Percentiles rank a stretch among this genome's conserved stretches.
Conservation (phyloP, 2,113 vertebrate genomes). For the Murina feae region DNA sequence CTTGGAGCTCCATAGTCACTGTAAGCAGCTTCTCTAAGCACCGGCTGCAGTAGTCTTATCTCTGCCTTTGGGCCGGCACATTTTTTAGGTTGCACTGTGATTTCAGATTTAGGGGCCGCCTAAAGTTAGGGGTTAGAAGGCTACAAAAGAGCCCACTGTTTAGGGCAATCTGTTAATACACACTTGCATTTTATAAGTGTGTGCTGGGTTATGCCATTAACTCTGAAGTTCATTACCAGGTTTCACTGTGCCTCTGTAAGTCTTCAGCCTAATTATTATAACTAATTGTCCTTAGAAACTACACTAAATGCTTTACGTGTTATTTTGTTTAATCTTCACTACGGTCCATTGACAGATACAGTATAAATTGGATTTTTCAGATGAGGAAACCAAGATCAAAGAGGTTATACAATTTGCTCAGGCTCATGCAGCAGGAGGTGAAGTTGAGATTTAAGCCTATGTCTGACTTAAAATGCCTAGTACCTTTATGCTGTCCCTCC, state of each 20-base stretch:
- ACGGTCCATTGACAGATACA: background rate
- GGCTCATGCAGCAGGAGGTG: background rate
- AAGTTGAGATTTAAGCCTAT: background rate
- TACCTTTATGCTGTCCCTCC: background rate
- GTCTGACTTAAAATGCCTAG: background rate
- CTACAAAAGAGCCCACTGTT: background rate
- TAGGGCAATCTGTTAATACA: background rate
- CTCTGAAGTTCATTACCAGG: background rate
- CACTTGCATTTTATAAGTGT: background rate
- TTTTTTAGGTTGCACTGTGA: background rate
- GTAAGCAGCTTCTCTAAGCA: background rate
- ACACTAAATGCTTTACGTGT: background rate
- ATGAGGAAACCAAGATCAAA: conserved; percentile 9
- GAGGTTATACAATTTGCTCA: background rate
- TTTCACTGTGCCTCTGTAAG: background rate
- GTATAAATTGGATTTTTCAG: background rate
- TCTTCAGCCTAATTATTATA: conserved; percentile 4
- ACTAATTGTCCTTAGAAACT: background rate
- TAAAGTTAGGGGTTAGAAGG: background rate
- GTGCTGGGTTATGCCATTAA: background rate
- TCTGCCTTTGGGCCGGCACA: background rate
- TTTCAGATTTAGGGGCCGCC: background rate
- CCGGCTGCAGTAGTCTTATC: background rate
- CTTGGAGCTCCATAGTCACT: background rate
- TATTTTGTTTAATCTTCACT: background rate